A percentile compares a stretch with the other conserved stretches of the same genome.
Conservation (phyloP, 2,797 vertebrate genomes). For the Eidolon dupreanum region DNA sequence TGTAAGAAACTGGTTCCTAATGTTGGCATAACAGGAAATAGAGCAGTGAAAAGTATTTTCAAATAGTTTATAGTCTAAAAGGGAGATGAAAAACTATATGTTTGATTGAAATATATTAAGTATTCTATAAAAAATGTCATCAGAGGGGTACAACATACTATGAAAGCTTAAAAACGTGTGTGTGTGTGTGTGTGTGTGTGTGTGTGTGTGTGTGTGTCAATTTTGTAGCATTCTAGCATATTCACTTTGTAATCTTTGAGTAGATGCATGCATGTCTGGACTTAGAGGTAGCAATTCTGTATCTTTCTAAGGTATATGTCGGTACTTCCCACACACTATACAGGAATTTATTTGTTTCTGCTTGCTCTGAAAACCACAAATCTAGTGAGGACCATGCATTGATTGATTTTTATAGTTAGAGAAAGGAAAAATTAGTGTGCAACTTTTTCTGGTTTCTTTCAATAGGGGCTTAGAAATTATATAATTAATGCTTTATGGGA, state of each 20-base stretch:
- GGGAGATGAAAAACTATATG: not conserved
- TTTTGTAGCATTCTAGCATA: not conserved
- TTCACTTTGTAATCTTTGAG: not conserved
- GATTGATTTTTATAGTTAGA: slow-evolving; percentile 20
- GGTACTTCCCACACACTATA: not conserved
- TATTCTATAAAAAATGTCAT: not conserved
- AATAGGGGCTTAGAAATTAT: not conserved
- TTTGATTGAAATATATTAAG: not conserved
- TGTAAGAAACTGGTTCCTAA: not conserved
- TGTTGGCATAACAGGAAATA: not conserved
- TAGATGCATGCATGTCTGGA: not conserved
- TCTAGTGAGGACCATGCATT: slow-evolving; percentile 19
- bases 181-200: not conserved
- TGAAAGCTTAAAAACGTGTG: not conserved
- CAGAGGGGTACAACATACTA: not conserved
- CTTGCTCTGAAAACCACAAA: not conserved
- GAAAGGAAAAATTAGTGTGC: slow-evolving; percentile 12
- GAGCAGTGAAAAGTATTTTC: slow-evolving; percentile 7
- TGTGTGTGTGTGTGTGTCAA: not conserved
- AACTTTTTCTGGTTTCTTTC: slow-evolving; percentile 20
- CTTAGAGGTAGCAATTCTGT: not conserved
- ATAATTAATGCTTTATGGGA: not conserved
- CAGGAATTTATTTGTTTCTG: not conserved
- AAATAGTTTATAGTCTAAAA: not conserved
- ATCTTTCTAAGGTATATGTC: not conserved